These are phyloP conservation scores for Scophthalmus maximus DNA, from an alignment of 2,113 vertebrate species.

Conservation along the genomic window DNA sequence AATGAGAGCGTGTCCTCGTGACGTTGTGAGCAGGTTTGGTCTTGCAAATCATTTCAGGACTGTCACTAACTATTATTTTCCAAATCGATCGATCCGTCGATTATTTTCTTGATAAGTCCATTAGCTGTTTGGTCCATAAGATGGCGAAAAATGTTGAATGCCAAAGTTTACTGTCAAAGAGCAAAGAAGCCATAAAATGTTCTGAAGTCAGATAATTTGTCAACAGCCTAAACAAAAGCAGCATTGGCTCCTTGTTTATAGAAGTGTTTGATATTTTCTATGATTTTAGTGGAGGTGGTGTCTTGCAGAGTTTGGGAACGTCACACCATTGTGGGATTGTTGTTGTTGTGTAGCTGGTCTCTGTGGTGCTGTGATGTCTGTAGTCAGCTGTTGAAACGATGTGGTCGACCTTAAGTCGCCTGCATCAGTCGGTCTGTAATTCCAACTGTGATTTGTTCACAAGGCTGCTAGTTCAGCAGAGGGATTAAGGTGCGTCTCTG, in stretches of 20 bases:
- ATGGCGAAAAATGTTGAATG: too few relatives aligned
- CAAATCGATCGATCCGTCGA: too few relatives aligned
- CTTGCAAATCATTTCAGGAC: neutral
- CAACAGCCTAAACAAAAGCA: too few relatives aligned
- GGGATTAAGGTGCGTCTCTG: neutral
- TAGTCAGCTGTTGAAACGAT: constrained; percentile 15
- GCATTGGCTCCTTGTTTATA: too few relatives aligned
- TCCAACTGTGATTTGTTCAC: neutral
- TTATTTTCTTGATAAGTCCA: too few relatives aligned
- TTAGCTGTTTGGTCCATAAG: too few relatives aligned
- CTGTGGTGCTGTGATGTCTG: constrained; percentile 8
- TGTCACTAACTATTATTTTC: too few relatives aligned
- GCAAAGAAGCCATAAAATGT: too few relatives aligned
- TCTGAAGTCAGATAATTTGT: too few relatives aligned
- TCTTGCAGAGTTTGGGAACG: neutral
- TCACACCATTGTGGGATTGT: neutral
- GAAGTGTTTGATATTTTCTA: too few relatives aligned
- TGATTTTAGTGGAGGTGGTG: neutral
- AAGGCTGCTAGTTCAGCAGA: neutral
- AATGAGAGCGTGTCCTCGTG: neutral
- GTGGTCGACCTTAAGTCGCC: neutral
- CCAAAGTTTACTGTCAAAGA: too few relatives aligned
- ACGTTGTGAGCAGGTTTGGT: neutral
- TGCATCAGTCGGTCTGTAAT: neutral
- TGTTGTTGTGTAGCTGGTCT: neutral